Evolutionary conservation across 2,888 invertebrate species (phyloP).

Genomic region (Nomada ruficornis): DNA sequence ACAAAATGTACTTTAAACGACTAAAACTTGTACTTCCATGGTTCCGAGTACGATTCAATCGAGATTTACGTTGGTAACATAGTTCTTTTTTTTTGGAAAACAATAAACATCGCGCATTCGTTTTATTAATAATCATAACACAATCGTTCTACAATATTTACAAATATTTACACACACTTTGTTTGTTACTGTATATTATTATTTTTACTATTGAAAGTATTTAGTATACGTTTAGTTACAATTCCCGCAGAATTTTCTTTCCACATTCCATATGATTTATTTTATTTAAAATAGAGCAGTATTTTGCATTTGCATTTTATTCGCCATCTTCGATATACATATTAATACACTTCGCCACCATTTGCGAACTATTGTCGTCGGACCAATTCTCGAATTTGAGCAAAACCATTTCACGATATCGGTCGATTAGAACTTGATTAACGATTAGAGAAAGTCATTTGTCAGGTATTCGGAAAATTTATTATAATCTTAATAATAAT

Average conservation of each 20-base stretch:
- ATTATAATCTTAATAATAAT: too few relatives aligned
- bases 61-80: background rate
- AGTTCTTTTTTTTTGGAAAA: background rate
- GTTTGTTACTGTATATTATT: slow-evolving; percentile 1
- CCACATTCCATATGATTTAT: slow-evolving; percentile 13
- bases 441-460: too few relatives aligned
- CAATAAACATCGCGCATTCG: background rate
- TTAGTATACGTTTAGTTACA: background rate
- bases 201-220: background rate
- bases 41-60: background rate
- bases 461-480: background rate
- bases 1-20: slow-evolving; percentile 14
- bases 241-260: background rate
- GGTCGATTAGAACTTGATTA: background rate
- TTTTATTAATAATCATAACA: background rate
- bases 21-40: background rate
- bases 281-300: background rate
- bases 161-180: slow-evolving; percentile 20
- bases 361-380: background rate
- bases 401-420: background rate
- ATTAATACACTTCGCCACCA: background rate
- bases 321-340: slow-evolving; percentile 57
- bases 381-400: slow-evolving; percentile 37
- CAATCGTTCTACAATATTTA: slow-evolving; percentile 1
- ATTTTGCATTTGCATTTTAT: slow-evolving; percentile 3